phyloP scores from a whole-genome alignment of 1,140 invertebrate genomes.

The Dufourea novaeangliae region DNA sequence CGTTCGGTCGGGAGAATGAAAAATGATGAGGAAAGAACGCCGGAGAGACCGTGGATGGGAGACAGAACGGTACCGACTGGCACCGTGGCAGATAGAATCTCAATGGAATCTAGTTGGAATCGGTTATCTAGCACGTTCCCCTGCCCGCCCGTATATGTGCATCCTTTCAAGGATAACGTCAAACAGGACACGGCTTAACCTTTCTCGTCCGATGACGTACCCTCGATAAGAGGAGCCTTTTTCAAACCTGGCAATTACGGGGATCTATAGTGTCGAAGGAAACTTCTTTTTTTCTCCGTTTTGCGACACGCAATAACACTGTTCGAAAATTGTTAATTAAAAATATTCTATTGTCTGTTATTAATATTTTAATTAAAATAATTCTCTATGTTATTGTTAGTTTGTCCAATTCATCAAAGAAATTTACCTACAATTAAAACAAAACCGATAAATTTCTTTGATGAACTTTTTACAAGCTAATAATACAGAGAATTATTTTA shows the following conservation, averaged over 20 bases:
- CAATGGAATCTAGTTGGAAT: slow-evolving; percentile 38
- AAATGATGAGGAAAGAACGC: slow-evolving; percentile 3
- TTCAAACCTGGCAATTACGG: slow-evolving; percentile 11
- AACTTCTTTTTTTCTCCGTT: too few species aligned
- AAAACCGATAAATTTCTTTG: too few species aligned
- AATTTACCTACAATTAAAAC: too few species aligned
- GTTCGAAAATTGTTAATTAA: too few species aligned
- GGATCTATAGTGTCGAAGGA: too few species aligned
- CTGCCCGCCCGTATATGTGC: slow-evolving; percentile 42
- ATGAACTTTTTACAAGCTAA: too few species aligned
- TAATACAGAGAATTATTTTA: too few species aligned
- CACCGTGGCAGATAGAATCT: slow-evolving; percentile 37
- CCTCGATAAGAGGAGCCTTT: slow-evolving; percentile 27
- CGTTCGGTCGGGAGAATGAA: background rate
- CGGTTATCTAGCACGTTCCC: slow-evolving; percentile 34
- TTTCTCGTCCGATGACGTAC: slow-evolving; percentile 41
- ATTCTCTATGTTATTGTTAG: too few species aligned
- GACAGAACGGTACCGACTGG: slow-evolving; percentile 40
- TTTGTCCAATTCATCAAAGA: too few species aligned
- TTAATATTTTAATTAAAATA: too few species aligned
- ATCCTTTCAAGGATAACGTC: slow-evolving; percentile 51
- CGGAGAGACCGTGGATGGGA: background rate
- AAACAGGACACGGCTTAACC: slow-evolving; percentile 40
- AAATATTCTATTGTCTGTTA: too few species aligned
- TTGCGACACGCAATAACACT: too few species aligned